Evolutionary conservation across 1,140 invertebrate genomes (phyloP), one percentile per base, ranked within the genome.

Genomic region (Drosophila persimilis): DNA sequence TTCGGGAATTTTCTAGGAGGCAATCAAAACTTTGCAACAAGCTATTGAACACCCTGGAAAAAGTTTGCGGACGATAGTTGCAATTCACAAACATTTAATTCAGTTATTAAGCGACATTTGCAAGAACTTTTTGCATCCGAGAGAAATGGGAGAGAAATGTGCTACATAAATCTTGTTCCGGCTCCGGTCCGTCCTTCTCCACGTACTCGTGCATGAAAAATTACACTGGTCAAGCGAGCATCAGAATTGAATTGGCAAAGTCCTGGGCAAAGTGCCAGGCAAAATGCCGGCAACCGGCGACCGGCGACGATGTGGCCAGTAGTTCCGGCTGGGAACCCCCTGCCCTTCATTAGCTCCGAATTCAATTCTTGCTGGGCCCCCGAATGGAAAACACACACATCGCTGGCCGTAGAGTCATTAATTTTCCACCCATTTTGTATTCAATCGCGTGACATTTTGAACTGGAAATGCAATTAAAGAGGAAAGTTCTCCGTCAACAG

Each of bases 131-230:
- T 57, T 17, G 6, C 48, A 46, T 48, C 43, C 39, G 41, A 51
- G 26, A 44, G 63, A 52, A 15, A 22, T 7, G 29, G 20, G 24
- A 39, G 35, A 5, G 45, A 54, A 73, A 46, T 75, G 58, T 67
- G 48, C 51, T 77, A 46, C 80, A 86, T 85, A 85, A 85, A 86
- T 85, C 81, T 59, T 80, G 53, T 41, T 43, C 29, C 39, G 2
- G 20, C 58, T 63, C 63, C 29, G 7, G 55, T 63, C 69, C 29
- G 2, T 8, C 29, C 8, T 65, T 44, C 53, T 54, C 52, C 41
- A 54, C 50, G 66, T 65, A 85, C 1, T 20, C 20, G 20, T 20
- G 20, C 72, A 85, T 86, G 80, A 85, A 80, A 85, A 85, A 85
- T 86, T 80, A 80, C 84, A 64, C 48, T 59, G 59, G 57, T 55